Percentiles rank a stretch among this genome's conserved stretches.
phyloP scores from a whole-genome alignment of 1,140 invertebrate species.

The Steinernema khuongi region DNA sequence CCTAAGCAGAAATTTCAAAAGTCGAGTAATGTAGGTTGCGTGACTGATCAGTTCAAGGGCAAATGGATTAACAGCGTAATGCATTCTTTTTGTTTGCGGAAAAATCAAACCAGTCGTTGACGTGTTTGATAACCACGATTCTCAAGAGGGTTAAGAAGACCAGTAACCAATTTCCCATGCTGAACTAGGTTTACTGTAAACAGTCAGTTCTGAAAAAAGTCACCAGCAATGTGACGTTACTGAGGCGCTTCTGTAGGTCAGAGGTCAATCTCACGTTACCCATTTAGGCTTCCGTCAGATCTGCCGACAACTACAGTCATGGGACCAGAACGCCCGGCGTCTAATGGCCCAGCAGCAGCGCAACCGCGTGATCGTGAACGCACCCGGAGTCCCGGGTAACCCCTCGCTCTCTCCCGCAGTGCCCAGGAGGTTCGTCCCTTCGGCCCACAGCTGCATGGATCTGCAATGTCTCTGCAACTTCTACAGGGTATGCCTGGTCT shows the following conservation, averaged over 20 bases:
- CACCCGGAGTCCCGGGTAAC: conserved; percentile 49
- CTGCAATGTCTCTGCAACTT: conserved; percentile 48
- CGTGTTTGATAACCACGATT: too few relatives aligned
- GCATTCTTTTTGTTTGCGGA: too few relatives aligned
- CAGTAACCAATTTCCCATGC: too few relatives aligned
- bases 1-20: too few relatives aligned
- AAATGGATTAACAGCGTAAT: too few relatives aligned
- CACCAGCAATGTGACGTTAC: background rate
- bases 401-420: conserved; percentile 41
- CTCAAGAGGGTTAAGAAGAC: too few relatives aligned
- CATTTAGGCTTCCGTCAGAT: background rate
- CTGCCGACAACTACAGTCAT: background rate
- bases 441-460: conserved; percentile 48
- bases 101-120: too few relatives aligned
- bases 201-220: background rate
- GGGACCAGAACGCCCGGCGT: conserved; percentile 3
- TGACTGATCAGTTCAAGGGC: too few relatives aligned
- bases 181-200: too few relatives aligned
- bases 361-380: conserved; percentile 12
- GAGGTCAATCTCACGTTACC: background rate
- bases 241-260: background rate
- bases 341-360: conserved; percentile 2
- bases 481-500: conserved; percentile 24
- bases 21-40: too few relatives aligned
- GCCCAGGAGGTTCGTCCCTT: conserved; percentile 37